Evolutionary conservation across 2,888 invertebrate species (phyloP), one percentile per base, ranked within the genome.

Genomic region (Metallyticus violacea): DNA sequence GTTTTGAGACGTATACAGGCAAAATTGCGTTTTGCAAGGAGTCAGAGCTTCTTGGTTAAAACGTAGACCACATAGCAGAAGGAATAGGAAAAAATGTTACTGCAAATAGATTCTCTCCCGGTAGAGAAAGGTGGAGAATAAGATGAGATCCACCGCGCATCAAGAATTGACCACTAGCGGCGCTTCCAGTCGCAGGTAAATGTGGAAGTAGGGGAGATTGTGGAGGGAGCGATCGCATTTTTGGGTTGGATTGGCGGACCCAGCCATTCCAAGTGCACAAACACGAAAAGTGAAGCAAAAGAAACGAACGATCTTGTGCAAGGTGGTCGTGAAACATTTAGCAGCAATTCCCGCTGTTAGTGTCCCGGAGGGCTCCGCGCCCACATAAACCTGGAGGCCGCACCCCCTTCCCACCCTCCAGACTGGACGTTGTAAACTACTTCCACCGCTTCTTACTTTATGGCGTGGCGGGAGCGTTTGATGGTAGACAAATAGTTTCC

Each of bases 301-400:
- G 82, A 76, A 82, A 82, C 26, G 82, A 76, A 82, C 40, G 81
- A 81, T 81, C 81, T 62, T 62, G 40, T 62, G 15, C n/a, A 25
- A 29, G 7, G 7, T n/a, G 1, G 25, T 83, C 40, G 0, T 83
- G 83, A 7, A 83, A 83, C 77, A 77, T 83, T 83, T 83, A 83
- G 40, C 83, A 83, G 83, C 83, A 83, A 83, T 83, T 83, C 83
- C n/a, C 83, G 77, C 77, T 25, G 77, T 28, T 77, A 29, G 26
- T 22, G 83, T 77, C 83, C 83, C 83, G 7, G n/a, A 15, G 83
- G 83, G 29, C 40, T 62, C 40, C 40, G 40, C 22, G 40, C 40
- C 40, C 40, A 62, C 40, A 62, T 62, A 62, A 62, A 62, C 40
- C 40, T n/a, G n/a, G n/a, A n/a, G n/a, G n/a, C n/a, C n/a, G n/a